Evolutionary conservation across 1,140 invertebrate genomes (phyloP).

Genomic region (Hylaeus volcanicus): DNA sequence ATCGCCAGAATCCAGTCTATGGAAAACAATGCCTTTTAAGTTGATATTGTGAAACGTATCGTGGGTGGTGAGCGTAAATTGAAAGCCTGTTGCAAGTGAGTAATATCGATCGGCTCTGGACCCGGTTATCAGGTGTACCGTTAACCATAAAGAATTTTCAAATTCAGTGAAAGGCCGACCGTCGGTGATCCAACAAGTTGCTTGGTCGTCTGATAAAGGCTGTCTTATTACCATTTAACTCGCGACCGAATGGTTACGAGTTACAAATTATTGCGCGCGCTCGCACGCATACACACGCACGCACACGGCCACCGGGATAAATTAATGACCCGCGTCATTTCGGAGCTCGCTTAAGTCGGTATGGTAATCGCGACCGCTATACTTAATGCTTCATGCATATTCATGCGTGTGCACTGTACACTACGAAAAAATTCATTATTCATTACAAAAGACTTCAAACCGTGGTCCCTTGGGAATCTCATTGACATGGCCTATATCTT

Average conservation of each 20-base stretch:
- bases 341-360: background rate
- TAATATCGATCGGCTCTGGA: background rate
- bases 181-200: conserved; percentile 16
- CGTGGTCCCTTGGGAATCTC: background rate
- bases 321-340: conserved; percentile 20
- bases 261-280: conserved; percentile 13
- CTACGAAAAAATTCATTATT: conserved; percentile 16
- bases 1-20: background rate
- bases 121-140: conserved; percentile 24
- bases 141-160: conserved; percentile 26
- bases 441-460: background rate
- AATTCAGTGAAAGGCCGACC: conserved; percentile 23
- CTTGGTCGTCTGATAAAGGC: conserved; percentile 1
- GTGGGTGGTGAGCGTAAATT: background rate
- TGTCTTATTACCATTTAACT: conserved; percentile 17
- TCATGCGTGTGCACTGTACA: background rate
- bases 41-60: background rate
- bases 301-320: background rate
- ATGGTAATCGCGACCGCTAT: background rate
- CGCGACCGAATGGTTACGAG: background rate
- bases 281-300: too few species aligned
- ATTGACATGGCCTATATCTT: too few species aligned
- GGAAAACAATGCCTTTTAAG: background rate
- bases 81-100: background rate
- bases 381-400: conserved; percentile 16